Evolutionary conservation across 2,888 invertebrate species (phyloP).

Genomic region (Notodonta ziczac): DNA sequence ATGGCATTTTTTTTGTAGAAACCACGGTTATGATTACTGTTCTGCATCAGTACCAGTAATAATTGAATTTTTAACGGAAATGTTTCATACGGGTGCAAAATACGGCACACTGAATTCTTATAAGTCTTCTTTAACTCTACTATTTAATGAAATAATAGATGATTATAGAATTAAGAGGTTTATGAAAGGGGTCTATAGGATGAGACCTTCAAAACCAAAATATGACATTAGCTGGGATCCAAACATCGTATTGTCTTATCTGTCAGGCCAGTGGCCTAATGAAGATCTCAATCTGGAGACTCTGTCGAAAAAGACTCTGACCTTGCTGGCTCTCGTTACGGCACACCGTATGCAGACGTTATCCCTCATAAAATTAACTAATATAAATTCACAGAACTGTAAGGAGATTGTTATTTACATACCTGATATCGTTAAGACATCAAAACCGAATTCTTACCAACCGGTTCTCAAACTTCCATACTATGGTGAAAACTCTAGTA

Average conservation of each 20-base stretch:
- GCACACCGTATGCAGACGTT: constrained; percentile 6
- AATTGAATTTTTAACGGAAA: constrained; percentile 15
- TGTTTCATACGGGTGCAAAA: constrained; percentile 10
- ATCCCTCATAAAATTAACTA: constrained; percentile 7
- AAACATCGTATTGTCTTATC: constrained; percentile 10
- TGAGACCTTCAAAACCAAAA: constrained; percentile 9
- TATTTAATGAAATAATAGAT: constrained; percentile 12
- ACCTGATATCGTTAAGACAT: constrained; percentile 7
- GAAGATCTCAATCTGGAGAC: constrained; percentile 7
- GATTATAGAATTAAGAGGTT: constrained; percentile 14
- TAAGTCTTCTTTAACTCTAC: constrained; percentile 12
- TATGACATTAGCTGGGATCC: constrained; percentile 19
- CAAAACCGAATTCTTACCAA: background rate
- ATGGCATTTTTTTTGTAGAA: constrained; percentile 17
- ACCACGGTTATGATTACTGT: constrained; percentile 8
- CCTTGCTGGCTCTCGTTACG: constrained; percentile 3
- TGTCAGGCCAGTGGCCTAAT: constrained; percentile 9
- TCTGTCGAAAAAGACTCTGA: constrained; percentile 3
- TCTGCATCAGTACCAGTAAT: constrained; percentile 11
- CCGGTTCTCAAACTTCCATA: constrained; percentile 9
- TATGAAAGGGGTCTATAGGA: constrained; percentile 15
- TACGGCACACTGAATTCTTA: constrained; percentile 10
- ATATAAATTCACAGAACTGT: background rate
- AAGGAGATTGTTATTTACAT: constrained; percentile 1
- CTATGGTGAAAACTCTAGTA: background rate